Evolutionary conservation across 2,888 invertebrate species (phyloP).

Genomic region (Cheilosia scutellata): DNA sequence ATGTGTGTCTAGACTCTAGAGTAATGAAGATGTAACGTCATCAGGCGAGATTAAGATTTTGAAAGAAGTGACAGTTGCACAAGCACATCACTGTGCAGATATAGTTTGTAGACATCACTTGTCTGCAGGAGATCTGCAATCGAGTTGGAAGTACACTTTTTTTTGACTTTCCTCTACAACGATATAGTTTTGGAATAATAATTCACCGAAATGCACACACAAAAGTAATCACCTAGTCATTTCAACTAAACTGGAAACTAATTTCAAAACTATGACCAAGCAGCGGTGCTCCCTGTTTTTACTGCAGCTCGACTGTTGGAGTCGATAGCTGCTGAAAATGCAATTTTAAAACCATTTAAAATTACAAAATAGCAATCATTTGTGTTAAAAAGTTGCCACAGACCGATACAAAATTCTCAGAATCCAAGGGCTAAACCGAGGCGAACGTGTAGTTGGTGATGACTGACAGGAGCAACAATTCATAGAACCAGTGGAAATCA

Average conservation of each 20-base stretch:
- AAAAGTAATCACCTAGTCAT: not conserved
- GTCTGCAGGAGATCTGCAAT: too few species aligned
- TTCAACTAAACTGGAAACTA: not conserved
- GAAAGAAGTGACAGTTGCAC: too few species aligned
- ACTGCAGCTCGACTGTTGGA: not conserved
- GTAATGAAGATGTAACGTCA: not conserved
- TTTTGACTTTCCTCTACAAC: too few species aligned
- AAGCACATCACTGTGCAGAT: too few species aligned
- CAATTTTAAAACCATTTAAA: constrained; percentile 21
- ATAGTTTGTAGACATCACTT: too few species aligned
- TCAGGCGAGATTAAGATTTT: not conserved
- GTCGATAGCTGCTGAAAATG: not conserved
- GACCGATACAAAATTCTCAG: constrained; percentile 3
- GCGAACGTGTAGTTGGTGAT: not conserved
- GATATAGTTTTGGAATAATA: too few species aligned
- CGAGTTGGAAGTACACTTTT: too few species aligned
- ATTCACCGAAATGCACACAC: not conserved
- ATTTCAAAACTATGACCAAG: constrained; percentile 1
- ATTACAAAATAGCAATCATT: constrained; percentile 33
- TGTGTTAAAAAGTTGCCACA: constrained; percentile 1
- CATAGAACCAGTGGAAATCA: not conserved
- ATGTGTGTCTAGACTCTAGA: not conserved
- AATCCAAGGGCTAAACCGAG: not conserved
- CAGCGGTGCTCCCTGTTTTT: not conserved
- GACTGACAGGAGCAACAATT: not conserved